phyloP scores from a whole-genome alignment of 1,140 invertebrate species.

The Anastrepha obliqua region DNA sequence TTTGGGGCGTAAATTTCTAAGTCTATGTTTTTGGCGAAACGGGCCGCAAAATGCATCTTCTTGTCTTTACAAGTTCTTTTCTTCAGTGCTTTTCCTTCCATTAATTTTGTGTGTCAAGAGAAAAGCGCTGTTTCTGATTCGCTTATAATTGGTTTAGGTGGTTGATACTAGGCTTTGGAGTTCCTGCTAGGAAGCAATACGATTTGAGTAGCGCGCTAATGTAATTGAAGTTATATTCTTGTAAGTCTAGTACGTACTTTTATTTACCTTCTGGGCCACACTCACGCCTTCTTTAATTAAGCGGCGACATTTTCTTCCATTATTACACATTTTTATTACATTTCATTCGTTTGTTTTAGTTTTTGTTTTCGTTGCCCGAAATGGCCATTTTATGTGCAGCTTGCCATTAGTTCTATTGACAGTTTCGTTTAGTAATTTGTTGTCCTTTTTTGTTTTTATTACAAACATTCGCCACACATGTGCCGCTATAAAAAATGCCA shows the following conservation, averaged over 20 bases:
- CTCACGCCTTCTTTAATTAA: neutral
- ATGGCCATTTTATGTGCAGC: neutral
- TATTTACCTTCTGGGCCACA: neutral
- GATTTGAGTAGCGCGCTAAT: too few species aligned
- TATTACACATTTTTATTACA: neutral
- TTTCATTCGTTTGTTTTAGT: neutral
- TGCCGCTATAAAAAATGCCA: neutral
- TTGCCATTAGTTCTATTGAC: neutral
- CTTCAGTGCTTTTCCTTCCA: too few species aligned
- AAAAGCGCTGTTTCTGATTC: too few species aligned
- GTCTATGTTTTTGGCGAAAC: too few species aligned
- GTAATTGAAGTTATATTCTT: too few species aligned
- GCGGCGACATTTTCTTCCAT: neutral
- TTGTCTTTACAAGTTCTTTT: too few species aligned
- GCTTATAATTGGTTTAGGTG: too few species aligned
- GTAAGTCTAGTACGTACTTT: neutral
- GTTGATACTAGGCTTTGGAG: too few species aligned
- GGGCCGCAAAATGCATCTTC: too few species aligned
- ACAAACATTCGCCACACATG: neutral
- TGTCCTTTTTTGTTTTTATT: neutral
- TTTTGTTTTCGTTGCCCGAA: neutral
- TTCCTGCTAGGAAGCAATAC: too few species aligned
- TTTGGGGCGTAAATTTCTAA: too few species aligned
- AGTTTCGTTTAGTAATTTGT: neutral
- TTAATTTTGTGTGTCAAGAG: too few species aligned